Base-by-base conservation (phyloP, 2,797 vertebrate species). In the Protosalanx chinensis region DNA sequence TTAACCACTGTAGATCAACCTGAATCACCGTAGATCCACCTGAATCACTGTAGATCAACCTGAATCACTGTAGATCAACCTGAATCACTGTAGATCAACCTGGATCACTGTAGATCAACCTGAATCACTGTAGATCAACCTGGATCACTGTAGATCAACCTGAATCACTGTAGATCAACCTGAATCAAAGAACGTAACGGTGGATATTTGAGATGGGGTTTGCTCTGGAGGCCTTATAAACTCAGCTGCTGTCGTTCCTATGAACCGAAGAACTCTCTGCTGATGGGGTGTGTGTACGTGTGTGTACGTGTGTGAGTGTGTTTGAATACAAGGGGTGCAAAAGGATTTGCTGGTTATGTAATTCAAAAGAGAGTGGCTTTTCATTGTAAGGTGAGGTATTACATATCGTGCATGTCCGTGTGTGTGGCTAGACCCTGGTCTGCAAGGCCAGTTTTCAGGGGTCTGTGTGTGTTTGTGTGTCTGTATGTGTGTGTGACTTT, bases 321-420 rank as follows among this genome's bases (percentile, higher is more conserved):
- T 86, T 81, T 79, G 78, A 82, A 81, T 85, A 82, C 85, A 86
- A 82, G 29, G 27, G 56, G 41, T 29, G 46, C 15, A 53, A n/a
- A 79, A 76, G 77, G 75, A 80, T 86, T 84, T 81, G 61, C 30
- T 57, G 60, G 81, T 90, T 89, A 79, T 72, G 41, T 87, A 89
- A 90, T 67, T 69, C 61, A 72, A 69, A 70, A 64, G 6, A 64
- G 72, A 56, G 29, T 49, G 66, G 72, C 72, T 64, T 71, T 72
- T 71, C 62, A 72, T 68, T 80, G 70, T 71, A 76, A 67, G 68
- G 57, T 62, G 57, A 64, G 76, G 62, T 41, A 41, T 41, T 10
- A 41, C 37, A 41, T 41, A 10, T 41, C 10, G 7, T 41, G 37
- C 37, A 41, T 10, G 12, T 30, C 32, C 5, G 53, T 16, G 33